Percentiles rank a stretch among this genome's conserved stretches.
Evolutionary conservation across 2,888 invertebrate genomes (phyloP).

Genomic region (Clunio marinus): DNA sequence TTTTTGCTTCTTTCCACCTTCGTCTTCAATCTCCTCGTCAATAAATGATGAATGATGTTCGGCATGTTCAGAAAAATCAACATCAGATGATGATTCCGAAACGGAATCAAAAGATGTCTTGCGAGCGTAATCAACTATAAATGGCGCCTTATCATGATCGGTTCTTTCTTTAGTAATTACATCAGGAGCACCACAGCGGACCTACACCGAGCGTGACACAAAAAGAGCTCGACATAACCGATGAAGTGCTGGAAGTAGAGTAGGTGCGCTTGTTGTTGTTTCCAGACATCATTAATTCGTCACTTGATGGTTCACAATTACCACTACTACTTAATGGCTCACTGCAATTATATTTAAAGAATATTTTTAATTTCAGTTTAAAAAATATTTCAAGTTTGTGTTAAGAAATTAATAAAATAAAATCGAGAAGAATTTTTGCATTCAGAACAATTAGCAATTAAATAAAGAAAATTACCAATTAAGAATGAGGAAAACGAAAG

Average conservation of each 20-base stretch:
- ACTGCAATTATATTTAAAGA: conserved; percentile 47
- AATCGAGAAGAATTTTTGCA: too few relatives aligned
- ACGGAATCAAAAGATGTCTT: conserved; percentile 52
- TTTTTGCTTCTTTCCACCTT: neutral
- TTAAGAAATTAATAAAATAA: too few relatives aligned
- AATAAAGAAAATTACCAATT: too few relatives aligned
- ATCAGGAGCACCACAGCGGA: conserved; percentile 99
- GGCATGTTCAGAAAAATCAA: conserved; percentile 49
- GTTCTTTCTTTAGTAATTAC: conserved; percentile 68
- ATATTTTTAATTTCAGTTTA: neutral
- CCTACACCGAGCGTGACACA: conserved; percentile 90
- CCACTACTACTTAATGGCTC: conserved; percentile 52
- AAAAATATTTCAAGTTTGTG: neutral
- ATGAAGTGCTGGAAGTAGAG: conserved; percentile 58
- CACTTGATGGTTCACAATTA: conserved; percentile 45
- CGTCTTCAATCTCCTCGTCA: conserved; percentile 35
- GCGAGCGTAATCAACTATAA: conserved; percentile 52
- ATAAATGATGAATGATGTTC: conserved; percentile 45
- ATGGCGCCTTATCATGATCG: conserved; percentile 54
- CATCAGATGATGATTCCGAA: conserved; percentile 45
- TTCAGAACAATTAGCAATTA: too few relatives aligned
- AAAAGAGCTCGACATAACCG: conserved; percentile 67
- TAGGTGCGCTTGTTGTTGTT: conserved; percentile 48
- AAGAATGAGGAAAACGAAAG: too few relatives aligned
- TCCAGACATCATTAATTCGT: conserved; percentile 47